A percentile compares a stretch with the other conserved stretches of the same genome.
phyloP scores from a whole-genome alignment of 2,888 invertebrate species.

The Drosophila testacea region DNA sequence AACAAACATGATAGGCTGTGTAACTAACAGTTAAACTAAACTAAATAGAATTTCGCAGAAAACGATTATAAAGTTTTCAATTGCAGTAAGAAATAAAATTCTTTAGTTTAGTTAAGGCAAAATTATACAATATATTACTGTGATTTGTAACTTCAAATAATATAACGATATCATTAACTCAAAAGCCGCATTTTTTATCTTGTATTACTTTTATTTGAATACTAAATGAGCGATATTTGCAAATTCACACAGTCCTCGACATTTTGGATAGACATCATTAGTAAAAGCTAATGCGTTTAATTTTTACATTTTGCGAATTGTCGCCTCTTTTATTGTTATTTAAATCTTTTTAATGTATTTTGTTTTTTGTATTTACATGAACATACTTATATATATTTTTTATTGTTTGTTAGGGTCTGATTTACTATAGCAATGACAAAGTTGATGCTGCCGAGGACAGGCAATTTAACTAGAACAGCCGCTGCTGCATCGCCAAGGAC shows the following conservation, averaged over 20 bases:
- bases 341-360: conserved; percentile 13
- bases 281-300: conserved; percentile 34
- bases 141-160: too few relatives aligned
- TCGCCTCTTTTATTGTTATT: conserved; percentile 25
- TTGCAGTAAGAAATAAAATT: too few relatives aligned
- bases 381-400: conserved; percentile 22
- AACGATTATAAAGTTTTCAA: too few relatives aligned
- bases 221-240: not conserved
- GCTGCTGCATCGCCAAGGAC: conserved; percentile 66
- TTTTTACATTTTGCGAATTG: conserved; percentile 35
- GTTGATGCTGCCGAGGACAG: conserved; percentile 59
- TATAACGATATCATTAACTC: too few relatives aligned
- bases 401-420: conserved; percentile 60
- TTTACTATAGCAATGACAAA: conserved; percentile 53
- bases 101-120: too few relatives aligned
- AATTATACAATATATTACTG: too few relatives aligned
- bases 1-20: too few relatives aligned
- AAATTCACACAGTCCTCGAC: not conserved
- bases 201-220: not conserved
- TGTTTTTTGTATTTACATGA: conserved; percentile 26
- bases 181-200: not conserved
- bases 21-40: too few relatives aligned
- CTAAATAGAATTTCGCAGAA: too few relatives aligned
- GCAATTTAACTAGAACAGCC: conserved; percentile 69
- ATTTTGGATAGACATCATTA: conserved; percentile 23